Conservation (phyloP, 2,888 invertebrate genomes). For the Lapara coniferarum region DNA sequence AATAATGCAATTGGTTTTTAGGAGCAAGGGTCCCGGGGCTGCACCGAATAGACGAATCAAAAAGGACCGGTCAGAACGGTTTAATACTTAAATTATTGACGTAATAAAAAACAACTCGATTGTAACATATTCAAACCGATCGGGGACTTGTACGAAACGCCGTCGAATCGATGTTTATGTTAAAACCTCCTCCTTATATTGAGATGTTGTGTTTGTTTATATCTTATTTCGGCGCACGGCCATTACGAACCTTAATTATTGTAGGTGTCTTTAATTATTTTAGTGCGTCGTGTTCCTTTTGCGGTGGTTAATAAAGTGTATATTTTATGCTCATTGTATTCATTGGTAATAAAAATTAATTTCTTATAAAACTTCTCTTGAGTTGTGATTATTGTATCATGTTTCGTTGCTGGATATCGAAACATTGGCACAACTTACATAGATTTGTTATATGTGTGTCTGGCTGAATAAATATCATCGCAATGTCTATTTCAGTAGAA, state of each 20-base stretch:
- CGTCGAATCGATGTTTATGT: conserved; percentile 76
- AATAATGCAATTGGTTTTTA: conserved; percentile 28
- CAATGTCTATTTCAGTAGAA: too few species aligned
- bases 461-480: too few species aligned
- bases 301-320: conserved; percentile 15
- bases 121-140: conserved; percentile 75
- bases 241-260: conserved; percentile 25
- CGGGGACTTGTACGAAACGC: conserved; percentile 62
- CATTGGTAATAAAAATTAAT: conserved; percentile 16
- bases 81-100: conserved; percentile 75
- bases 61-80: conserved; percentile 49
- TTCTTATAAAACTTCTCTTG: not conserved
- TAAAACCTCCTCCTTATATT: conserved; percentile 69
- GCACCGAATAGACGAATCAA: conserved; percentile 22
- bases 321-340: conserved; percentile 14
- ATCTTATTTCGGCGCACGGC: conserved; percentile 27
- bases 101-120: conserved; percentile 69
- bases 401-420: not conserved
- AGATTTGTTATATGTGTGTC: too few species aligned
- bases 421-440: not conserved
- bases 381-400: conserved; percentile 6
- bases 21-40: conserved; percentile 7
- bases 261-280: conserved; percentile 25
- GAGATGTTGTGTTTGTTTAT: conserved; percentile 71
- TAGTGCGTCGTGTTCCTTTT: conserved; percentile 20